A percentile compares a stretch with the other conserved stretches of the same genome.
Evolutionary conservation across 2,113 vertebrate genomes (phyloP).

Genomic region (human): DNA sequence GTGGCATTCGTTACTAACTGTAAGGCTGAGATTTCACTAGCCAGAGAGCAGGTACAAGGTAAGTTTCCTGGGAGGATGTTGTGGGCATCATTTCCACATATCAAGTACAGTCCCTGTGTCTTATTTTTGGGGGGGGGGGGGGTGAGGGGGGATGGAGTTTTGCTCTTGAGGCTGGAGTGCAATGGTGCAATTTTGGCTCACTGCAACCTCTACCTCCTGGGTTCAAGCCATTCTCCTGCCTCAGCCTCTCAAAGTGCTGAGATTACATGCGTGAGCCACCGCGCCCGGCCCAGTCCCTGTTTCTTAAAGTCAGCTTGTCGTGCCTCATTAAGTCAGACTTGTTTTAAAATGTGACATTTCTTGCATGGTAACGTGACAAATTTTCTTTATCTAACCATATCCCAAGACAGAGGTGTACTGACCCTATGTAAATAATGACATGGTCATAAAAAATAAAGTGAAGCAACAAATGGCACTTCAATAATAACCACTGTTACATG

Average conservation of each 20-base stretch:
- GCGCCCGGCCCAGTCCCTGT: neutral
- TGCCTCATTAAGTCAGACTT: neutral
- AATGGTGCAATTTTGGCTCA: no score
- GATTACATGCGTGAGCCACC: no score
- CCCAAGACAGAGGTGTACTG: neutral
- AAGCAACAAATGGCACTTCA: neutral
- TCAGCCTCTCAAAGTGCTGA: no score
- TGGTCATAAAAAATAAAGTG: neutral
- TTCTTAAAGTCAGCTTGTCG: neutral
- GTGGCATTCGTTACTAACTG: neutral
- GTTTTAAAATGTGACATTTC: neutral
- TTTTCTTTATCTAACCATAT: neutral
- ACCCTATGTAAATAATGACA: neutral
- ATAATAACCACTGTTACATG: neutral
- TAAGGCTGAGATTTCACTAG: neutral
- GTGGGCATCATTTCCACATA: neutral
- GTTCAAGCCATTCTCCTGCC: no score
- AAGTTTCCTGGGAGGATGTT: constrained; percentile 2
- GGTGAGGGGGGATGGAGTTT: no score
- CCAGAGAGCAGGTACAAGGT: neutral
- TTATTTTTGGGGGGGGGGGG: no score
- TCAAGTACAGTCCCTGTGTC: neutral
- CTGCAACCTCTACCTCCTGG: no score
- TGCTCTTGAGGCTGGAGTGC: no score
- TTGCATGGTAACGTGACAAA: neutral